Evolutionary conservation across 2,888 invertebrate genomes (phyloP).

Genomic region (Cryptocephalus primarius): DNA sequence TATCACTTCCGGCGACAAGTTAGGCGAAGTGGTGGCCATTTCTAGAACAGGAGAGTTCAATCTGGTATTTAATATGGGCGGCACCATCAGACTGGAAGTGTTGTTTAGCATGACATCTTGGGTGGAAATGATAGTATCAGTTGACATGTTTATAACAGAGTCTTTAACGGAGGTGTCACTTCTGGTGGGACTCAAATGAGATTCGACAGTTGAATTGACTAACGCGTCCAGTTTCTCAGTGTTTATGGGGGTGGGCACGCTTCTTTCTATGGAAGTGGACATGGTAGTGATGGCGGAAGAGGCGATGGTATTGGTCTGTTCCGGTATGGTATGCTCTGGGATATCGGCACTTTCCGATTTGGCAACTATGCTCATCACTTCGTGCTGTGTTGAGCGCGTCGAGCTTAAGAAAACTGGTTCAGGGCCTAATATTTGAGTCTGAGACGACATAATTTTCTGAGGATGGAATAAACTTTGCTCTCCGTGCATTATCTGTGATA

Average conservation of each 20-base stretch:
- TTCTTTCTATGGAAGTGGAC: conserved; percentile 17
- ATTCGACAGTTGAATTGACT: conserved; percentile 45
- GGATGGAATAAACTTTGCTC: conserved; percentile 7
- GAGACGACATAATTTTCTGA: conserved; percentile 12
- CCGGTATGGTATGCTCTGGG: conserved; percentile 19
- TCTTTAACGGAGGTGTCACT: conserved; percentile 19
- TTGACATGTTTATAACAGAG: conserved; percentile 16
- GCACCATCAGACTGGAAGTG: conserved; percentile 24
- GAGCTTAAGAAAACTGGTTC: conserved; percentile 21
- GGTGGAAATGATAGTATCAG: conserved; percentile 16
- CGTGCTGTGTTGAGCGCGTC: conserved; percentile 19
- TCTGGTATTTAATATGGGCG: conserved; percentile 23
- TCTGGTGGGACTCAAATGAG: conserved; percentile 38
- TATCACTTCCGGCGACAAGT: conserved; percentile 47
- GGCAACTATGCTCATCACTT: conserved; percentile 22
- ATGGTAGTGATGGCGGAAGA: conserved; percentile 36
- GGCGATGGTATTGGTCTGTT: conserved; percentile 17
- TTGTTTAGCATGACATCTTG: conserved; percentile 35
- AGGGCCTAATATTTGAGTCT: conserved; percentile 7
- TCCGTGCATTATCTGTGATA: conserved; percentile 12
- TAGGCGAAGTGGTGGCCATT: conserved; percentile 29
- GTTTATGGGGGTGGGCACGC: conserved; percentile 24
- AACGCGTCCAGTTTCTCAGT: conserved; percentile 47
- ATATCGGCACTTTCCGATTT: conserved; percentile 28
- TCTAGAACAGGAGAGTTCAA: conserved; percentile 20